A percentile compares a stretch with the other conserved stretches of the same genome.
These are phyloP conservation scores for Diorhabda elongata DNA, from an alignment of 1,140 invertebrate species.

Conservation along the genomic window DNA sequence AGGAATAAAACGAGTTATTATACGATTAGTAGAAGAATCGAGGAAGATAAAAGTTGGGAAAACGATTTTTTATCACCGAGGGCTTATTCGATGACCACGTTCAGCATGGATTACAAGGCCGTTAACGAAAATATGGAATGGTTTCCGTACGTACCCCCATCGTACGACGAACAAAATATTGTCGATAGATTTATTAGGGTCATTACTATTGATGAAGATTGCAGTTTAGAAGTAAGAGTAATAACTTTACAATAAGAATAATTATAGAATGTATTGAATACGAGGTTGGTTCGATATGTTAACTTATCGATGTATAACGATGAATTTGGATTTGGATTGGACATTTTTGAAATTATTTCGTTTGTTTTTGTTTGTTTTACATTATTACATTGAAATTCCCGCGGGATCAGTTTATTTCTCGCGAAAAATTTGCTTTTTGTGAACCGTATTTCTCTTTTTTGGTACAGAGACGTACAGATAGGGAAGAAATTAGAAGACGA, in stretches of 20 bases:
- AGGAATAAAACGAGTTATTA: constrained; percentile 44
- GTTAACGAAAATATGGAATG: constrained; percentile 49
- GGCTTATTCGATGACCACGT: constrained; percentile 43
- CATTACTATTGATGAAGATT: constrained; percentile 53
- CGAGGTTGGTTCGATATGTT: too few relatives aligned
- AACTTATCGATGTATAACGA: too few relatives aligned
- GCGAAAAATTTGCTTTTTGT: too few relatives aligned
- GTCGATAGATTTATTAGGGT: constrained; percentile 65
- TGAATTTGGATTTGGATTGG: background rate
- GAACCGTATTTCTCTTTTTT: constrained; percentile 22
- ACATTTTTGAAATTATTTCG: background rate
- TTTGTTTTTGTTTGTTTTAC: background rate
- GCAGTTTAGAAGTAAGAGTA: constrained; percentile 45
- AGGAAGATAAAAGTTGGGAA: constrained; percentile 36
- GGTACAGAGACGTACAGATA: constrained; percentile 79
- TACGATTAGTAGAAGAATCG: constrained; percentile 37
- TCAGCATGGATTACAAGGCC: constrained; percentile 46
- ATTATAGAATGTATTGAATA: too few relatives aligned
- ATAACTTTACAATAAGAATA: background rate
- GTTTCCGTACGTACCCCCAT: constrained; percentile 43
- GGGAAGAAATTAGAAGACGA: constrained; percentile 84
- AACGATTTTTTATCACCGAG: constrained; percentile 45
- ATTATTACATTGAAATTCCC: too few relatives aligned
- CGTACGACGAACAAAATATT: constrained; percentile 54
- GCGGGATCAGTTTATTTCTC: too few relatives aligned